Base-by-base conservation (phyloP, 37 sponge, comb jelly and placozoan genomes). In the Diacarnus erythraeanus region DNA sequence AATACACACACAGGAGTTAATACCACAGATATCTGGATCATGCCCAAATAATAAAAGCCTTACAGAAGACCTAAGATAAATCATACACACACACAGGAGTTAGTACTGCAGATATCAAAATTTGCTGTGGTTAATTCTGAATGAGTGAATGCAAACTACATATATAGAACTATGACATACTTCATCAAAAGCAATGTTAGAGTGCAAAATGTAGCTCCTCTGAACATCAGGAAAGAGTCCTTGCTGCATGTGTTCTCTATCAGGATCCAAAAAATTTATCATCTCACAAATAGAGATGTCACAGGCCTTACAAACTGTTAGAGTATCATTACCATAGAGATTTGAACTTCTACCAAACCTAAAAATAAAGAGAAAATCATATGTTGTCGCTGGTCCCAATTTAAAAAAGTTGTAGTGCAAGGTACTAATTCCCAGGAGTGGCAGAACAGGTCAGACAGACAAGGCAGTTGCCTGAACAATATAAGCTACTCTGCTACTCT, bases 191-290 rank as follows among this genome's bases (percentile, higher is more conserved):
- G 27, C 64, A 31, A 93, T 27, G 31, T 71, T 42, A 2, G 72
- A 84, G 37, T 71, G 70, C 0, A 93, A 84, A 12, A 86, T 37
- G 69, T 86, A 93, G 77, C 69, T 86, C 9, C 77, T 83, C 73
- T 89, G 85, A 23, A 93, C 75, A 61, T 93, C 94, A 2, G 90
- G 90, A 77, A 93, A 89, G n/a, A 93, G 58, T 1, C 94, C 90
- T 40, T 92, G 86, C 63, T 88, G 82, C 82, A 92, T 92, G 78
- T 84, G 81, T 38, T 69, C 71, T 21, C 92, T 25, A 31, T 88
- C 92, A 39, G 23, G 60, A 36, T 67, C 51, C 35, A 89, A 68
- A 69, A 89, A 89, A 12, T 72, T 61, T 23, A 89, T 26, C 59
- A 89, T 79, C 71, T 78, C 80, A 18, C 72, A 21, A 17, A 89